Percentiles rank a stretch among this genome's conserved stretches.
Evolutionary conservation across 2,113 vertebrate species (phyloP).

Genomic region (Acanthochromis polyacanthus): DNA sequence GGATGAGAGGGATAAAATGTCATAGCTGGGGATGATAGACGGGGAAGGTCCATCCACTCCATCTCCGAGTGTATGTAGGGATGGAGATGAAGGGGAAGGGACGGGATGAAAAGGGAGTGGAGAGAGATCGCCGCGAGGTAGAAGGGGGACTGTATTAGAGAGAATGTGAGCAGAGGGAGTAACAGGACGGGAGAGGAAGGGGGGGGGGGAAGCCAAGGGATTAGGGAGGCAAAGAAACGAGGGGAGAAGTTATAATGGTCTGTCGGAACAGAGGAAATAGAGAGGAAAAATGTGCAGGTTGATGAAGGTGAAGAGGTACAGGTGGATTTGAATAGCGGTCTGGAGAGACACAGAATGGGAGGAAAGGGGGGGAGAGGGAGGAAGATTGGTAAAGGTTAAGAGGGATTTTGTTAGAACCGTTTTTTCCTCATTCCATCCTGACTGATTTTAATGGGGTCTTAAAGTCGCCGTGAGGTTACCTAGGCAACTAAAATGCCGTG

Average conservation of each 20-base stretch:
- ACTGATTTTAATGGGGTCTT: conserved; percentile 75
- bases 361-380: neutral
- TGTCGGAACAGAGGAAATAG: conserved; percentile 36
- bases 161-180: conserved; percentile 40
- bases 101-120: conserved; percentile 59
- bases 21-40: conserved; percentile 65
- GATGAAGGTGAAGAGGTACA: conserved; percentile 65
- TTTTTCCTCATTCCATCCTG: conserved; percentile 65
- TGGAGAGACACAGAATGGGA: conserved; percentile 50
- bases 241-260: conserved; percentile 48
- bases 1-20: conserved; percentile 76
- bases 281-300: conserved; percentile 44
- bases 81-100: conserved; percentile 59
- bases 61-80: conserved; percentile 56
- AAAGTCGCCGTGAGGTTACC: conserved; percentile 75
- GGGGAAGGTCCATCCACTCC: conserved; percentile 65
- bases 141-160: conserved; percentile 47
- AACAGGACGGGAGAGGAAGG: conserved; percentile 12
- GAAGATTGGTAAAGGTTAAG: conserved; percentile 73
- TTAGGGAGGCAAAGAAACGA: conserved; percentile 54
- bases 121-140: conserved; percentile 51
- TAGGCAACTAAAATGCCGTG: conserved; percentile 68
- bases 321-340: conserved; percentile 61
- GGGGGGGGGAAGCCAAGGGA: conserved; percentile 39
- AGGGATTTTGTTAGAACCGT: conserved; percentile 71